phyloP scores from a whole-genome alignment of 2,797 vertebrate genomes.

The Sebastes melanostomus region DNA sequence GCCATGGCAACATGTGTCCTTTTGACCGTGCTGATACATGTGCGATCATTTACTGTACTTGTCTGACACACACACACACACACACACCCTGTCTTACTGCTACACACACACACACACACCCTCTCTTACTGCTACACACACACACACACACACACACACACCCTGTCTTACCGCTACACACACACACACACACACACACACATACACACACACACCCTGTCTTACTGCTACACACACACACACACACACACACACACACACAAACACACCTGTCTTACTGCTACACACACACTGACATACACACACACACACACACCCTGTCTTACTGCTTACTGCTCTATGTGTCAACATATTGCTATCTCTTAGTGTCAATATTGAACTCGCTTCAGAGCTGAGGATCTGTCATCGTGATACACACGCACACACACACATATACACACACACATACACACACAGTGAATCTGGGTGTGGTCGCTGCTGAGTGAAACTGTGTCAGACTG shows the following conservation, averaged over 20 bases:
- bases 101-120: background rate
- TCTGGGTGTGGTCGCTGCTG: conserved; percentile 20
- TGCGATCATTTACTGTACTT: background rate
- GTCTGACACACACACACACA: background rate
- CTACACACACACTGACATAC: background rate
- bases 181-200: background rate
- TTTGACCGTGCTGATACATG: background rate
- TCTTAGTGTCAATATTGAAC: conserved; percentile 44
- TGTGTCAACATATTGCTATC: background rate
- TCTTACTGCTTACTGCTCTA: background rate
- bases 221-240: too few relatives aligned
- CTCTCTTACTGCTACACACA: too few relatives aligned
- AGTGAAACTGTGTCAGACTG: conserved; percentile 8
- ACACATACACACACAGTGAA: background rate
- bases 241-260: background rate
- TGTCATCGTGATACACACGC: background rate
- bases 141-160: background rate
- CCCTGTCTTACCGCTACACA: background rate
- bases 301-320: background rate
- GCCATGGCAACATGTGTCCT: background rate
- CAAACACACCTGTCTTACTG: background rate
- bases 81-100: too few relatives aligned
- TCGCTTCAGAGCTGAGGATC: background rate
- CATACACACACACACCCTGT: background rate
- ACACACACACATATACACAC: background rate